Evolutionary conservation across 2,113 vertebrate genomes (phyloP), one percentile per base, ranked within the genome.

Genomic region (Oncorhynchus nerka): DNA sequence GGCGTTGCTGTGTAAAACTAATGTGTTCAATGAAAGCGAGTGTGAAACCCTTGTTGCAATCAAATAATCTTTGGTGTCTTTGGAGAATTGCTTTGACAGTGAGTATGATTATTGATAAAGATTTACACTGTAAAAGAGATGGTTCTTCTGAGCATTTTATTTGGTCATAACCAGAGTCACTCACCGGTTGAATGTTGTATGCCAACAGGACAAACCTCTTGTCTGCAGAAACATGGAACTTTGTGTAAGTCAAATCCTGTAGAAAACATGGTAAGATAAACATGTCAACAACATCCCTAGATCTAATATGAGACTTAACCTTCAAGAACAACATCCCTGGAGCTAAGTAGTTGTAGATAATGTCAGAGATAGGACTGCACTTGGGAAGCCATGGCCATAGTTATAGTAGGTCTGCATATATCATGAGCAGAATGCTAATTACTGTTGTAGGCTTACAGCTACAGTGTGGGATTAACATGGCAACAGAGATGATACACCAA

Each of bases 201-300:
- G 91, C 87, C 92, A 94, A 74, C 26, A 95, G 87, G 81, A 95
- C 83, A 78, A 91, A 92, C 78, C 74, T 89, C 89, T 92, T 92
- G 86, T 95, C 94, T 72, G 91, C 85, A 20, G 94, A 95, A 69
- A 95, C 90, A 28, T 93, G 89, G 85, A 86, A 92, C 77, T 85
- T 91, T 73, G 83, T 83, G 1, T 75, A 5, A 22, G 81, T 78
- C 77, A 92, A 80, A 64, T 92, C 88, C 89, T 93, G 81, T 12
- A 11, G 9, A 15, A 24, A 22, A 62, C 32, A 73, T 57, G 15
- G 0, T 51, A n/a, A 24, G 59, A 62, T 55, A 62, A 62, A 62
- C 59, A 62, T 22, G 8, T 62, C 59, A 62, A 1, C 59, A 62
- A 62, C 39, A 45, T 45, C 9, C 9, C 9, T 45, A 12, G 39